Base-by-base conservation (phyloP, 2,888 invertebrate genomes). In the Microctonus aethiopoides region DNA sequence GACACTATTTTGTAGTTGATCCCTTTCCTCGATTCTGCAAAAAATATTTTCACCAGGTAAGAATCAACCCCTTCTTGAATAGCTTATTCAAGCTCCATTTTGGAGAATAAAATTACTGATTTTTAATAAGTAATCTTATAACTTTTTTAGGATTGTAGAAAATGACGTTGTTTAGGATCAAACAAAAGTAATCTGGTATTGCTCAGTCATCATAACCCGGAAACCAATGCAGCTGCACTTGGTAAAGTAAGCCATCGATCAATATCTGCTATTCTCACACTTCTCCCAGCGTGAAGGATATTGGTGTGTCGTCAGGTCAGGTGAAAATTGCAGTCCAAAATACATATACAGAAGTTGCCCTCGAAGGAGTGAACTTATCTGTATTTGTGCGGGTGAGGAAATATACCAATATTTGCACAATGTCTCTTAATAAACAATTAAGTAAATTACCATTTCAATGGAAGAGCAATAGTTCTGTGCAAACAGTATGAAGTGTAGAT, bases 221-320 rank as follows among this genome's bases (percentile, higher is more conserved):
- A 54, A 26, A 54, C 54, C 54, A 24, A 54, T 54, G 13, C 13
- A 24, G 26, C 54, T 24, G 3, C 54, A 54, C 54, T 24, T 10
- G 1, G 36, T 24, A 51, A 41, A 67, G 7, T 5, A 34, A 60
- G 51, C 20, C 9, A 51, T 34, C 46, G 67, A 67, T 67, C 67
- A 51, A 67, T 67, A 60, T 57, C 32, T 29, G 51, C 52, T 67
- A 67, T 67, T 67, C 52, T 67, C 67, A 51, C 51, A 34, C 67
- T 60, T 67, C 60, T 51, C 52, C 46, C 52, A 52, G 16, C 29
- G 32, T 32, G 26, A 26, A 57, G 57, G 57, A 57, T 57, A 57
- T 57, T 29, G 57, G 34, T 34, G 20, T 29, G 34, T 26, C 26
- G 54, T 54, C 9, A 29, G 57, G 57, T 57, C 57, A 57, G n/a